Evolutionary conservation across 2,888 invertebrate species (phyloP).

Genomic region (Catocala nupta): DNA sequence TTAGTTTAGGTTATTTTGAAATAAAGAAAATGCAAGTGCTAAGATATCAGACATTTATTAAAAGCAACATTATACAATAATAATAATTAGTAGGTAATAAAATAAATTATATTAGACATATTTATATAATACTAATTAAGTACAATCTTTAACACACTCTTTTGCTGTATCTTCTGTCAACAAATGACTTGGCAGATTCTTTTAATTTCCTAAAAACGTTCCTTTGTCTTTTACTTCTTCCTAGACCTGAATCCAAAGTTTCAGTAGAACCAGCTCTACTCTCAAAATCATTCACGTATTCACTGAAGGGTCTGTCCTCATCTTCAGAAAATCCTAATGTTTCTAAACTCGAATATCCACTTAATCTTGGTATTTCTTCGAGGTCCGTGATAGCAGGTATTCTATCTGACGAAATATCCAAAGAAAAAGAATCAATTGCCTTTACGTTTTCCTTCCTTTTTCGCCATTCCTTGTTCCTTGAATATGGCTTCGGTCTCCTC

Average conservation of each 20-base stretch:
- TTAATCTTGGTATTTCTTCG: constrained; percentile 22
- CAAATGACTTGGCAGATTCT: constrained; percentile 39
- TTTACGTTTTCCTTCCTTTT: constrained; percentile 44
- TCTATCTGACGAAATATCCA: constrained; percentile 61
- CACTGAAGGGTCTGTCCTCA: constrained; percentile 20
- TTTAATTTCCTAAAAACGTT: constrained; percentile 45
- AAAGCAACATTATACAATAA: no score
- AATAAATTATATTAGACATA: constrained; percentile 1
- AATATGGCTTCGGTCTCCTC: constrained; percentile 56
- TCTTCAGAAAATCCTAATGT: constrained; percentile 34
- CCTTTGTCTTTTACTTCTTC: constrained; percentile 25
- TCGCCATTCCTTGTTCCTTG: constrained; percentile 42
- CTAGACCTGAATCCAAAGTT: constrained; percentile 39
- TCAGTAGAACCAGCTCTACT: constrained; percentile 17
- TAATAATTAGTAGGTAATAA: no score
- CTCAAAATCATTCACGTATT: constrained; percentile 25
- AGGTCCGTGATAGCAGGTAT: constrained; percentile 50
- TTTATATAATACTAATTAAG: neutral
- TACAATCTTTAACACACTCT: neutral
- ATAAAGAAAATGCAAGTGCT: no score
- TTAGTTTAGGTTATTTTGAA: no score
- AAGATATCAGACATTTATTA: neutral
- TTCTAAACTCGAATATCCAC: constrained; percentile 25
- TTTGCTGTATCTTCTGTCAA: constrained; percentile 43
- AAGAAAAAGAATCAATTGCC: constrained; percentile 57